Evolutionary conservation across 2,888 invertebrate species (phyloP), one percentile per base, ranked within the genome.

Genomic region (Microctonus hyperodae): DNA sequence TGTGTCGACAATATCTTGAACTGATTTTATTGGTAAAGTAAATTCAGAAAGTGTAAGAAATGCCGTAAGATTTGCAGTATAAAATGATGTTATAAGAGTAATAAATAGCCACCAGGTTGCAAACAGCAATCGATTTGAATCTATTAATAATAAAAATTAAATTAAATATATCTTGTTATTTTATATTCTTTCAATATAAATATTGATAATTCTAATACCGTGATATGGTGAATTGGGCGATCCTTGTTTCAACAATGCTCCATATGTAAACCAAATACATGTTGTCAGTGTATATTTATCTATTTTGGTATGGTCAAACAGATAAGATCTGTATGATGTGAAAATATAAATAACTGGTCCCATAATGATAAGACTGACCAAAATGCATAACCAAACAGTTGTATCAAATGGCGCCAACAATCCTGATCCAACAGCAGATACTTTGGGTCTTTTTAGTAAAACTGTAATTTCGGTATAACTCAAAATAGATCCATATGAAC

Each of bases 21-120:
- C 87, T 40, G 87, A 88, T 73, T 90, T 90, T 56, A 92, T 92
- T 20, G 93, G 92, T 73, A 95, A 85, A 0, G 94, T 94, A 75
- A 95, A 94, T 81, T 91, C 91, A 6, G 94, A 94, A 20, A 94
- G 85, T 0, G 95, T 95, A 60, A 96, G 86, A 79, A 95, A 95
- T 13, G 95, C 95, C 0, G 95, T 95, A 78, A 96, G 86, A 84
- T 95, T 95, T 9, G 95, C 95, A 2, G 95, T 96, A 84, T 96
- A 96, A 84, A 95, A 95, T 11, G 95, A 92, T 0, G 95, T 94
- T 56, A 95, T 85, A 60, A 95, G 89, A 40, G 93, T 92, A 74
- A 95, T 93, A 81, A 94, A 95, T 69, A 96, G 88, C 95, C 95
- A 95, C 95, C 95, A 95, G 0, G 94, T 94, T 10, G 94, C 93